Evolutionary conservation across 2,797 vertebrate species (phyloP).

Genomic region (Rallus crepitans): DNA sequence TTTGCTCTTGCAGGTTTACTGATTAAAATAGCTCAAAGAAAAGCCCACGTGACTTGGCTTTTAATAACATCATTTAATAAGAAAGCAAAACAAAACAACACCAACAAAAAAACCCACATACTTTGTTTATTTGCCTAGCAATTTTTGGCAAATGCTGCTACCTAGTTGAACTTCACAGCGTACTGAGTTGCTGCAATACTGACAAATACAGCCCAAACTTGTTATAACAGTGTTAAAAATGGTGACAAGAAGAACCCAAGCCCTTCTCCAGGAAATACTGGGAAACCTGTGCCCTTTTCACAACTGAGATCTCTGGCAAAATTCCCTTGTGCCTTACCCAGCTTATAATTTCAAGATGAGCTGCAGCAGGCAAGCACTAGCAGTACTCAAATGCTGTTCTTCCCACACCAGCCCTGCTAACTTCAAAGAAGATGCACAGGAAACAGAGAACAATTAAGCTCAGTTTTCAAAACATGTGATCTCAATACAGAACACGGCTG

Average conservation of each 20-base stretch:
- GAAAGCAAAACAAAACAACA: background rate
- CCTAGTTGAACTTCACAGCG: background rate
- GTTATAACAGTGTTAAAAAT: background rate
- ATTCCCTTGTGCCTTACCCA: background rate
- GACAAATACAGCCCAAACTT: background rate
- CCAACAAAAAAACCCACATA: background rate
- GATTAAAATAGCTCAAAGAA: background rate
- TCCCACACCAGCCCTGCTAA: background rate
- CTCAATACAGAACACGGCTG: background rate
- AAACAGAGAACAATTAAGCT: background rate
- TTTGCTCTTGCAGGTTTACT: background rate
- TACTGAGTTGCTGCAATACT: background rate
- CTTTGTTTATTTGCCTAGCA: background rate
- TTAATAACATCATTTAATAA: background rate
- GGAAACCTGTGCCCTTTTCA: background rate
- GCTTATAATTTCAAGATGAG: constrained; percentile 3
- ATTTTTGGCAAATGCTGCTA: background rate
- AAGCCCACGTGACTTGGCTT: background rate
- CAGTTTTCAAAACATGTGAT: background rate
- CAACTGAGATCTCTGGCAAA: background rate
- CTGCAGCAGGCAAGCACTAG: background rate
- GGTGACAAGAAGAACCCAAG: background rate
- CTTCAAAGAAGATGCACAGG: background rate
- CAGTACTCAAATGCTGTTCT: background rate
- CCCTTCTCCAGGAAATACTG: background rate